Conservation (phyloP, 2,888 invertebrate genomes). For the Chrysolina haemoptera region DNA sequence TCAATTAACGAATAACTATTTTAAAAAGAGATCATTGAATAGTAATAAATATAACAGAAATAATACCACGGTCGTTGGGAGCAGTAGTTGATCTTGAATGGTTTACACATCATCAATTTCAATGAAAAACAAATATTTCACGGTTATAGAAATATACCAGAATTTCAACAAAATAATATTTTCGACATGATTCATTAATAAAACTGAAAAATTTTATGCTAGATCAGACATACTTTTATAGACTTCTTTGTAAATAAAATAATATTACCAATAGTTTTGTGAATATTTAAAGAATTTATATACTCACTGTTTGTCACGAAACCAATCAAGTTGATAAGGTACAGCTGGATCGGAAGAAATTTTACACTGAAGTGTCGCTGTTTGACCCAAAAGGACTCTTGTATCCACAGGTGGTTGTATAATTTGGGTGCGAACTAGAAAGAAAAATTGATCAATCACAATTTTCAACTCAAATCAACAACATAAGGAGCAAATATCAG, state of each 20-base stretch:
- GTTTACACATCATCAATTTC: too few species aligned
- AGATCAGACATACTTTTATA: too few species aligned
- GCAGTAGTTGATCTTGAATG: too few species aligned
- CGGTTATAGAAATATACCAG: too few species aligned
- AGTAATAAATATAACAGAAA: too few species aligned
- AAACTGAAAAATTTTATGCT: too few species aligned
- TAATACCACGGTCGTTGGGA: too few species aligned
- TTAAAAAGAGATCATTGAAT: too few species aligned
- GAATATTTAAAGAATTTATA: conserved; percentile 31
- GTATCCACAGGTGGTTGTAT: conserved; percentile 94
- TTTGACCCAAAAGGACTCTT: conserved; percentile 91
- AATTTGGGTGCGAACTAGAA: conserved; percentile 90
- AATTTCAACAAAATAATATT: too few species aligned
- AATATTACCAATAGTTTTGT: not conserved
- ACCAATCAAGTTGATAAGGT: conserved; percentile 90
- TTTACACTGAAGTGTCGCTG: conserved; percentile 94
- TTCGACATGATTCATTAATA: too few species aligned
- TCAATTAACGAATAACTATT: not conserved
- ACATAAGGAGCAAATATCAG: not conserved
- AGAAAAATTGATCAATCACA: conserved; percentile 18
- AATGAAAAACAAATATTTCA: too few species aligned
- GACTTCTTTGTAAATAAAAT: too few species aligned
- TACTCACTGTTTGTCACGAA: conserved; percentile 86
- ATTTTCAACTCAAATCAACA: not conserved
- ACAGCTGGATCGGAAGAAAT: conserved; percentile 93